Evolutionary conservation across 2,888 invertebrate genomes (phyloP), one percentile per base, ranked within the genome.

Genomic region (Automeris io): DNA sequence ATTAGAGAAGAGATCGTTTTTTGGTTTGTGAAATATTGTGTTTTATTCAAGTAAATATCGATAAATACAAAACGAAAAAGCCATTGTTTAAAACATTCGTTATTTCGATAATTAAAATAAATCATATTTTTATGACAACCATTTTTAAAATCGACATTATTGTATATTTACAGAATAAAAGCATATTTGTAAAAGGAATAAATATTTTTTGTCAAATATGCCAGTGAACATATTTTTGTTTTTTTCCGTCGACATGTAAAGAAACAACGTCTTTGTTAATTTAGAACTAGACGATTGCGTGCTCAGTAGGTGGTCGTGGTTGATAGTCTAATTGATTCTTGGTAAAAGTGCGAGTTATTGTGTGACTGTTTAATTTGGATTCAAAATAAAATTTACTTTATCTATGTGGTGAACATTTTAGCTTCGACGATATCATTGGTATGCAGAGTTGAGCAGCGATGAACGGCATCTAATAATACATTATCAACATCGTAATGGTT

Each of bases 251-350:
- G 48, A 50, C 47, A 44, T 42, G 43, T 43, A 47, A 45, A 42
- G 51, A 50, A 66, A 60, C 59, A 58, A 61, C 52, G 61, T 60
- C 59, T 58, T 62, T 61, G 37, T 54, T 51, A 44, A 59, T 58
- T 47, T 50, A 54, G 61, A 69, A 70, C 60, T 67, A 77, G 71
- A 70, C 67, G 71, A 73, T 82, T 77, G 80, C 79, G 77, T 83
- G 81, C 73, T 65, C 58, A 51, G 55, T 61, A 65, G 73, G 78
- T 79, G 77, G 80, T 70, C 80, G 81, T 77, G 75, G 78, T 64
- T 72, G 61, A 68, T 69, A 72, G 79, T 73, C 79, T 79, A 80
- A 81, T 83, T 79, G 80, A 83, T 82, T 81, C 79, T 68, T 54
- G 53, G 74, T 75, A 80, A 75, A 69, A 73, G 80, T 76, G 77